A percentile compares a stretch with the other conserved stretches of the same genome.
Conservation (phyloP, 2,113 vertebrate species). For the Sisor rabdophorus region DNA sequence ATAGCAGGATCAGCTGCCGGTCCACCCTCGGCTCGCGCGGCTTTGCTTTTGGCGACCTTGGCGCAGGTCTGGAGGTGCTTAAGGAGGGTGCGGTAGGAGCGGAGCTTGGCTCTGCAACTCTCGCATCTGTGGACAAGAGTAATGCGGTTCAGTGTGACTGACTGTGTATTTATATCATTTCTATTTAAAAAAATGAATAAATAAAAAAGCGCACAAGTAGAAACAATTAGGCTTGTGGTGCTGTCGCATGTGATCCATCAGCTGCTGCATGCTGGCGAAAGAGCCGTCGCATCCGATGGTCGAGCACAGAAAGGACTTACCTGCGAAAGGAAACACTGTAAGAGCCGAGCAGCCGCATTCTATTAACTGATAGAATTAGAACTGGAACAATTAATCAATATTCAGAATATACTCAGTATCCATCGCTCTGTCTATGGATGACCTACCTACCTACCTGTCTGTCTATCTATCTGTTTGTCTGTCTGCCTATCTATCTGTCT, state of each 20-base stretch:
- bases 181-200: neutral
- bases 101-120: slow-evolving; percentile 86
- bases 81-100: slow-evolving; percentile 86
- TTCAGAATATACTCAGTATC: no score
- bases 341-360: no score
- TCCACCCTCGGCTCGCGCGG: slow-evolving; percentile 49
- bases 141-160: neutral
- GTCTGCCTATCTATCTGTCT: no score
- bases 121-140: slow-evolving; percentile 74
- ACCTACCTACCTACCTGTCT: no score
- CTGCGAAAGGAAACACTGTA: slow-evolving; percentile 53
- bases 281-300: slow-evolving; percentile 72
- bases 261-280: slow-evolving; percentile 86
- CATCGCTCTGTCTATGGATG: no score
- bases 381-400: no score
- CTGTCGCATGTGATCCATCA: slow-evolving; percentile 86
- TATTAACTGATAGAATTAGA: no score
- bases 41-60: slow-evolving; percentile 72
- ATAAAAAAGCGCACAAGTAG: slow-evolving; percentile 83
- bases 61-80: slow-evolving; percentile 92
- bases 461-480: no score
- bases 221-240: slow-evolving; percentile 94
- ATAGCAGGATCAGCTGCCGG: slow-evolving; percentile 47
- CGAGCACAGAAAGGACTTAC: slow-evolving; percentile 81
- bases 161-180: neutral